phyloP scores from a whole-genome alignment of 2,113 vertebrate species.

The Euleptes europaea region DNA sequence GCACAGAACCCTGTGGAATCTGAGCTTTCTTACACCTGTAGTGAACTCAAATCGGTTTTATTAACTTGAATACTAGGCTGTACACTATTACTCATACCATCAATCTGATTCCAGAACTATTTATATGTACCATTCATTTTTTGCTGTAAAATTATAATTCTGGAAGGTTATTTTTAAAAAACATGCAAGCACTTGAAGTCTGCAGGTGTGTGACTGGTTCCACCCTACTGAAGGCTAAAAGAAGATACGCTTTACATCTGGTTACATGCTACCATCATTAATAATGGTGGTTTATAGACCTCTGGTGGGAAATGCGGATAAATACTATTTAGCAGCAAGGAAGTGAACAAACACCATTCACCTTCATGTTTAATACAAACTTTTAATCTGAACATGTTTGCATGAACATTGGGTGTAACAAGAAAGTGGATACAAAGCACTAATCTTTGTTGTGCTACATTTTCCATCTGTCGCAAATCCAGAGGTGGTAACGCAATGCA shows the following conservation, averaged over 20 bases:
- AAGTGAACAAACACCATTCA: constrained; percentile 35
- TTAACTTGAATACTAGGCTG: not conserved
- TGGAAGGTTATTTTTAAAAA: constrained; percentile 18
- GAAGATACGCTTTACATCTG: not conserved
- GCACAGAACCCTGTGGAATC: not conserved
- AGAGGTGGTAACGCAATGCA: too few species aligned
- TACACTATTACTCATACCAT: not conserved
- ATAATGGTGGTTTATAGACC: too few species aligned
- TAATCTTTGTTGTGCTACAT: too few species aligned
- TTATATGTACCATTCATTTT: not conserved
- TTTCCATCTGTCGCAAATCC: too few species aligned
- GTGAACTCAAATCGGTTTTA: not conserved
- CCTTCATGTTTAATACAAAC: not conserved
- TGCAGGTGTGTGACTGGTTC: not conserved
- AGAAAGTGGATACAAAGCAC: too few species aligned
- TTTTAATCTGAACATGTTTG: too few species aligned
- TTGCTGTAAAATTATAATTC: not conserved
- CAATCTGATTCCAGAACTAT: not conserved
- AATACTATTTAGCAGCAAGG: too few species aligned
- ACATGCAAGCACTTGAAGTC: constrained; percentile 11
- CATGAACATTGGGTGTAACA: too few species aligned
- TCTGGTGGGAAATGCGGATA: not conserved
- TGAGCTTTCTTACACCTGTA: not conserved
- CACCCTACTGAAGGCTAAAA: constrained; percentile 1
- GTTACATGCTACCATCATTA: too few species aligned